Conservation (phyloP, 2,797 vertebrate species). For the Malacoraja senta region DNA sequence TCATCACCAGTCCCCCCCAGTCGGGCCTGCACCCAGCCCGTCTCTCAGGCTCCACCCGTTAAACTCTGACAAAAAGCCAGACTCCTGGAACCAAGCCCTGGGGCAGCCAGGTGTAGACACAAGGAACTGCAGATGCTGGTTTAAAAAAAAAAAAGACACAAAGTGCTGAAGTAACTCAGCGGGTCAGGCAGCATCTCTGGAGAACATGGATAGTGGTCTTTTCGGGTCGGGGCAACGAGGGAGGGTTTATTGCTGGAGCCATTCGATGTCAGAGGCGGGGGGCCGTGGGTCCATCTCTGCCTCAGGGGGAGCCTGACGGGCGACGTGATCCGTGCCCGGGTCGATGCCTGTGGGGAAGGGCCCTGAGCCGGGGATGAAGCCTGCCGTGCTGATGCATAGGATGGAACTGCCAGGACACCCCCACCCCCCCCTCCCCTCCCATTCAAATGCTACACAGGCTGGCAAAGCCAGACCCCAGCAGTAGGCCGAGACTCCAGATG, state of each 20-base stretch:
- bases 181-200: no score
- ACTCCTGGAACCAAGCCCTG: no score
- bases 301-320: neutral
- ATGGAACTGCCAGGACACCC: no score
- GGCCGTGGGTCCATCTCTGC: neutral
- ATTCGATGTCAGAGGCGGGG: no score
- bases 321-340: neutral
- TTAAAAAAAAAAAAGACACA: no score
- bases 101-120: no score
- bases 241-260: no score
- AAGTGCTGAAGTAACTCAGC: no score
- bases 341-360: neutral
- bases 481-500: neutral
- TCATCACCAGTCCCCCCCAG: neutral
- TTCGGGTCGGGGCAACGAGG: no score
- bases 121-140: no score
- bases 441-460: neutral
- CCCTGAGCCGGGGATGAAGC: neutral
- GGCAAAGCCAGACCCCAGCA: neutral
- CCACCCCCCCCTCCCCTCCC: neutral
- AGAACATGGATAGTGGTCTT: no score
- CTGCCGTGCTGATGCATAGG: neutral
- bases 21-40: neutral
- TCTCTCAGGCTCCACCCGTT: neutral
- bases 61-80: no score